phyloP scores from a whole-genome alignment of 2,888 invertebrate genomes.

The Dexiosoma caninum region DNA sequence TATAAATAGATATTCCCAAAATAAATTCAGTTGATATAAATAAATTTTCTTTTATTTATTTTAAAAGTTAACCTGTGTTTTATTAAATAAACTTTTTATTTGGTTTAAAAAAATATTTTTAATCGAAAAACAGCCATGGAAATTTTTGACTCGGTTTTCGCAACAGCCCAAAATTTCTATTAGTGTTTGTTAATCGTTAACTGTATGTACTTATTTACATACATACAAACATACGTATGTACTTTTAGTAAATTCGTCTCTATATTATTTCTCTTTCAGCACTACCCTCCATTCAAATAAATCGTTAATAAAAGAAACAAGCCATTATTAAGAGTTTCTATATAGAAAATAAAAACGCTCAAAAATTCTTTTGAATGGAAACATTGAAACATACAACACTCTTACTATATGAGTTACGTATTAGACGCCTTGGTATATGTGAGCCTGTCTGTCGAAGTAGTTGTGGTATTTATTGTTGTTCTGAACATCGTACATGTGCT shows the following conservation, averaged over 20 bases:
- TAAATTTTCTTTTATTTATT: no score
- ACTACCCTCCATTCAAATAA: not conserved
- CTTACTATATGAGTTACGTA: constrained; percentile 40
- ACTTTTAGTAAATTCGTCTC: not conserved
- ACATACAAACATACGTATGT: not conserved
- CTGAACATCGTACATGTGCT: constrained; percentile 23
- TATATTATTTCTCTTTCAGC: constrained; percentile 22
- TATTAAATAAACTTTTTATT: no score
- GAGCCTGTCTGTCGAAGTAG: constrained; percentile 25
- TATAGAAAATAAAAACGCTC: not conserved
- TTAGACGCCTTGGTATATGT: constrained; percentile 47
- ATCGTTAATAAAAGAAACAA: not conserved
- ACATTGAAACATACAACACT: constrained; percentile 65
- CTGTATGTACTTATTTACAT: not conserved
- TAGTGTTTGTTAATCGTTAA: no score
- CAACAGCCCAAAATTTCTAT: no score
- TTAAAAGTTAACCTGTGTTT: no score
- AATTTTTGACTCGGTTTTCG: no score
- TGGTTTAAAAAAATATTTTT: no score
- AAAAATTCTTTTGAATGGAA: constrained; percentile 72
- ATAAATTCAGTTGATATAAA: no score
- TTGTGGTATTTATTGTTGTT: constrained; percentile 8
- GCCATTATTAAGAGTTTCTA: not conserved
- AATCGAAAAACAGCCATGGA: no score
- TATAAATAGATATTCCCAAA: no score